These are phyloP conservation scores for Tholera decimalis DNA, from an alignment of 2,888 invertebrate genomes.

Conservation along the genomic window DNA sequence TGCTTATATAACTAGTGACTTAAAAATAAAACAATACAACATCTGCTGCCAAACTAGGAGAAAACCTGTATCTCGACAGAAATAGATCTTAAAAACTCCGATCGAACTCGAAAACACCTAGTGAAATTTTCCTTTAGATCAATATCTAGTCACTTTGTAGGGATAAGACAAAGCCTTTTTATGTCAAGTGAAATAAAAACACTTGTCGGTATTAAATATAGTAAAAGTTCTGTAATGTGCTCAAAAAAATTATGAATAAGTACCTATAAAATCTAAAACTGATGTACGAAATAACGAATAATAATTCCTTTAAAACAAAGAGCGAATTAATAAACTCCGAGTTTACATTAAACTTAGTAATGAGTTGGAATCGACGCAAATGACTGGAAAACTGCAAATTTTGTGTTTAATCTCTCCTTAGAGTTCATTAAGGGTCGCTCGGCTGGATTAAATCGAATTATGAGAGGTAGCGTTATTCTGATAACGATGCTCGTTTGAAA, in stretches of 20 bases:
- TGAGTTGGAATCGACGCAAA: constrained; percentile 61
- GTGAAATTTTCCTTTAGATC: too few relatives aligned
- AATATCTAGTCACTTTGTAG: too few relatives aligned
- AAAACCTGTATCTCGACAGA: too few relatives aligned
- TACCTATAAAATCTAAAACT: neutral
- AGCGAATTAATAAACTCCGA: constrained; percentile 35
- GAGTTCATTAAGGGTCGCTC: constrained; percentile 58
- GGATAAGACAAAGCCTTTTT: too few relatives aligned
- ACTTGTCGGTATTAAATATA: too few relatives aligned
- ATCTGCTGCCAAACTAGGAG: too few relatives aligned
- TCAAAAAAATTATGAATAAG: neutral
- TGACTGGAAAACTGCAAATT: constrained; percentile 67
- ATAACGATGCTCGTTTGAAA: neutral
- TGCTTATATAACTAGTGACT: too few relatives aligned
- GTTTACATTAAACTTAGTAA: constrained; percentile 64
- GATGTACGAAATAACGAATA: neutral
- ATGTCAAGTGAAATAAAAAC: neutral
- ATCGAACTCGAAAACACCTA: too few relatives aligned
- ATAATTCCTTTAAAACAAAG: neutral
- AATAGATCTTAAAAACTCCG: too few relatives aligned
- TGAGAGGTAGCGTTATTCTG: constrained; percentile 59
- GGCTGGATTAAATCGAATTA: constrained; percentile 68
- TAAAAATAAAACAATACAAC: too few relatives aligned
- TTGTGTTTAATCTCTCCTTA: constrained; percentile 62
- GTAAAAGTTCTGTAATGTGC: neutral